These are phyloP conservation scores for Sycophila sp. DNA, from an alignment of 1,140 invertebrate species.

Conservation along the genomic window DNA sequence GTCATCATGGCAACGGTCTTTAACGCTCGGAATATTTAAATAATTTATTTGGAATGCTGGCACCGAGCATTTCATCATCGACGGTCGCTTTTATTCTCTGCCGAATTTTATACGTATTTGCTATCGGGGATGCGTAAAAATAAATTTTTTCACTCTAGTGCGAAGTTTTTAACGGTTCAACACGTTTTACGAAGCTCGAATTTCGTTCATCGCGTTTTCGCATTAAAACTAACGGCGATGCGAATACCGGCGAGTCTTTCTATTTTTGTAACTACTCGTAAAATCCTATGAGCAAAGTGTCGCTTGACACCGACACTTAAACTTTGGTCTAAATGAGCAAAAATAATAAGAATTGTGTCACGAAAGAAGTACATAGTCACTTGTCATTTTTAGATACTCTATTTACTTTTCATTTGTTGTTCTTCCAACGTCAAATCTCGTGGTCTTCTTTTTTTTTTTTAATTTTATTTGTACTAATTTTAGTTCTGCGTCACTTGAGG, in stretches of 20 bases:
- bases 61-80: too few relatives aligned
- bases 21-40: too few relatives aligned
- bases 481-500: too few relatives aligned
- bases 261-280: background rate
- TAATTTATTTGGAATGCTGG: too few relatives aligned
- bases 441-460: too few relatives aligned
- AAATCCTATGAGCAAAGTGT: too few relatives aligned
- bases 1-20: too few relatives aligned
- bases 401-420: background rate
- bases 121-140: too few relatives aligned
- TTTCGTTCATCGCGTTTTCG: background rate
- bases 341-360: background rate
- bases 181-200: background rate
- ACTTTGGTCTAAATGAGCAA: background rate
- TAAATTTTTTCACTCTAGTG: background rate
- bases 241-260: background rate
- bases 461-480: too few relatives aligned
- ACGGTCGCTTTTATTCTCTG: too few relatives aligned
- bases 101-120: too few relatives aligned
- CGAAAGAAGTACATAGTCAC: background rate
- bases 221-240: background rate
- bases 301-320: background rate
- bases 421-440: background rate
- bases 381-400: background rate
- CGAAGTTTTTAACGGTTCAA: background rate